phyloP scores from a whole-genome alignment of 1,140 invertebrate genomes.

The Phymorhynchus buccinoides region DNA sequence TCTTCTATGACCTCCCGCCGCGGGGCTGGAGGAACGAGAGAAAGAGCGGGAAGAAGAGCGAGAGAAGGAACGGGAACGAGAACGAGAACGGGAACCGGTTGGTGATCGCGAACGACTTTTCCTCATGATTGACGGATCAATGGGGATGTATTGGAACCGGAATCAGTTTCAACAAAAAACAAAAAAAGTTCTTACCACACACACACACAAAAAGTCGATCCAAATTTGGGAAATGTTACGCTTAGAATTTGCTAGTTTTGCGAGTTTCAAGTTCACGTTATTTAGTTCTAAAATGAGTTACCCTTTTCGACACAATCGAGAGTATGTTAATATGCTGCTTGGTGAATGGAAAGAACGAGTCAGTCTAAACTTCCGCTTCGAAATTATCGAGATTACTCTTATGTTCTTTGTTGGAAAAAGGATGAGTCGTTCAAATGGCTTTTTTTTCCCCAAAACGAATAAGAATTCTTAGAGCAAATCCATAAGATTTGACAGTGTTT shows the following conservation, averaged over 20 bases:
- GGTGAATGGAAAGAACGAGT: too few species aligned
- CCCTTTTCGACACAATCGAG: neutral
- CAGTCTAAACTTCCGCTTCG: neutral
- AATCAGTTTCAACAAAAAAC: neutral
- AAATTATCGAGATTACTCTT: neutral
- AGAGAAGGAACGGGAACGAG: neutral
- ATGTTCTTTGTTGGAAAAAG: neutral
- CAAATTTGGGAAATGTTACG: neutral
- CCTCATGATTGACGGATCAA: neutral
- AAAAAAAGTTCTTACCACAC: neutral
- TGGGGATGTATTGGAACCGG: neutral
- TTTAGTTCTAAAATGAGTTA: neutral
- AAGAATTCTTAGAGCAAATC: neutral
- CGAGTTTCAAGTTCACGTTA: neutral
- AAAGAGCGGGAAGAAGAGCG: neutral
- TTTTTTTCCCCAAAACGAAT: neutral
- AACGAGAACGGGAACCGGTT: neutral
- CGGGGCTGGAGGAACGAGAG: neutral
- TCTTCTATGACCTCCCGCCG: slow-evolving; percentile 25
- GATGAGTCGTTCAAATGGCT: neutral
- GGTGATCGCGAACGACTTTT: neutral
- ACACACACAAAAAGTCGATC: too few species aligned
- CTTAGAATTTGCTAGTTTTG: neutral
- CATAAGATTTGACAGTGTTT: neutral
- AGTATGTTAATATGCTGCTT: too few species aligned